A percentile compares a stretch with the other conserved stretches of the same genome.
These are phyloP conservation scores for Willisornis vidua DNA, from an alignment of 2,113 vertebrate species.

Conservation along the genomic window DNA sequence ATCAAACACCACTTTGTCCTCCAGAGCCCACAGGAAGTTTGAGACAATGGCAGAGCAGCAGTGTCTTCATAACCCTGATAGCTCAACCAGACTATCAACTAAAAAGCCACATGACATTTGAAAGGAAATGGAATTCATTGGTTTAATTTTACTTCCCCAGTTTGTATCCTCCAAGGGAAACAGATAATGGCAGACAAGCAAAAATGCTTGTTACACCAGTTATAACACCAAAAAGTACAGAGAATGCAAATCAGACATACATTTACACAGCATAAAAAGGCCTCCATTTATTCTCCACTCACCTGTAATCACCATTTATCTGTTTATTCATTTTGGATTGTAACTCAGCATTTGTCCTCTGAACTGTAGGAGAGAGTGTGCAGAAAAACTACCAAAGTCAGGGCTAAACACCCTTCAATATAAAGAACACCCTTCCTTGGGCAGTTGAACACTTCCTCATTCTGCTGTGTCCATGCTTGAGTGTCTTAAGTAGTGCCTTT, in stretches of 20 bases:
- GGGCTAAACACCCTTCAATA: neutral
- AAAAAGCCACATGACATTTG: neutral
- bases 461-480: neutral
- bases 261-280: neutral
- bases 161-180: neutral
- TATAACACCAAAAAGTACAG: neutral
- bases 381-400: neutral
- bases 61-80: slow-evolving; percentile 19
- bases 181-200: neutral
- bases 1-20: slow-evolving; percentile 51
- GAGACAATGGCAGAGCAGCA: slow-evolving; percentile 44
- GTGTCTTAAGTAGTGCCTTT: neutral
- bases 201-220: neutral
- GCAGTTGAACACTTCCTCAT: neutral
- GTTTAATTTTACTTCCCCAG: neutral
- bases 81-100: slow-evolving; percentile 4
- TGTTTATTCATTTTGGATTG: neutral
- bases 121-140: neutral
- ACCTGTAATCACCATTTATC: neutral
- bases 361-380: neutral
- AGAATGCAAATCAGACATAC: neutral
- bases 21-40: slow-evolving; percentile 19
- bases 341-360: neutral
- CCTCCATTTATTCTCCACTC: neutral
- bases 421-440: neutral